Base-by-base conservation (phyloP, 1,140 invertebrate genomes). In the Hydropsyche tenuis region DNA sequence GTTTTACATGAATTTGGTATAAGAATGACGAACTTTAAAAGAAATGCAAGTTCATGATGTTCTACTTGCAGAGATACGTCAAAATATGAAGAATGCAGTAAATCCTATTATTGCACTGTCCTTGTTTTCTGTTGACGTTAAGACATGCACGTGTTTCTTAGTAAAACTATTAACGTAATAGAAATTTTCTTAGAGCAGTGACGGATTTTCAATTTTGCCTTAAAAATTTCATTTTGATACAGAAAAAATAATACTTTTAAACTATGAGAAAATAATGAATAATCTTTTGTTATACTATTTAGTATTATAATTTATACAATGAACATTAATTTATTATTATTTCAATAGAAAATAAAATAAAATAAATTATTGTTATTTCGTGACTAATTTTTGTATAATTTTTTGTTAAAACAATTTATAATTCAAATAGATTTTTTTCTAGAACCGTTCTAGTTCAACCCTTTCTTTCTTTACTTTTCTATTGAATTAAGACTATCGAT, bases 401-500 rank as follows among this genome's bases (percentile, higher is more conserved):
- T n/a, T n/a, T n/a, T n/a, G n/a, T n/a, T n/a, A n/a, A n/a, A n/a
- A n/a, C n/a, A n/a, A n/a, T n/a, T n/a, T n/a, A n/a, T n/a, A n/a
- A n/a, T n/a, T n/a, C n/a, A n/a, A n/a, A n/a, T n/a, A n/a, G n/a
- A n/a, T 37, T 3, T 37, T 37, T 37, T 37, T 9, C 3, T 4
- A 37, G 3, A 37, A 37, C 30, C 42, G 14, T 30, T 20, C 18
- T 43, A 43, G 18, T 53, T 51, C 66, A 69, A 3, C 20, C 46
- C 66, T 69, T 27, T n/a, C 16, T 23, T 43, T 48, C 6, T 25
- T 18, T 51, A 37, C 1, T 70, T 16, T 46, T 72, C 53, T 77
- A 77, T 77, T 75, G 53, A 75, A 77, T 77, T 77, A 77, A 51
- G 45, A 46, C 12, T 72, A 77, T 74, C 69, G 75, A 77, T 82